phyloP scores from a whole-genome alignment of 2,888 invertebrate genomes.

The Phortica okadai region DNA sequence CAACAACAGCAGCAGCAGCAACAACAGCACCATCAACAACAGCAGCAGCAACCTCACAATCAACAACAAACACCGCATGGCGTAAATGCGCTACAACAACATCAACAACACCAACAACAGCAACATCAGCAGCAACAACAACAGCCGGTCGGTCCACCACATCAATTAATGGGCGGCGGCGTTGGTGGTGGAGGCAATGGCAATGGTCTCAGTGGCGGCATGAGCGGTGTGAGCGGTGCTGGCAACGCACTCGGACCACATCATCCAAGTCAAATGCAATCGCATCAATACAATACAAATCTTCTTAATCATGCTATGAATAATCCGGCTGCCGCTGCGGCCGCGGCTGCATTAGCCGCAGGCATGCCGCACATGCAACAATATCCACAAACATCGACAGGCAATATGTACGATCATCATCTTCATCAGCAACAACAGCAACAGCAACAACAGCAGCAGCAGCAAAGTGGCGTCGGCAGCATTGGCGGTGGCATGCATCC shows the following conservation, averaged over 20 bases:
- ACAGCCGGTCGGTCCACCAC: slow-evolving; percentile 73
- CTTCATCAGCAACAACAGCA: neutral
- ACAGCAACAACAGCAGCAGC: no score
- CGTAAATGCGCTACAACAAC: slow-evolving; percentile 73
- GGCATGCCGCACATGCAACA: slow-evolving; percentile 72
- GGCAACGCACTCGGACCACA: slow-evolving; percentile 49
- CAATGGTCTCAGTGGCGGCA: slow-evolving; percentile 78
- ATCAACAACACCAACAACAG: slow-evolving; percentile 69
- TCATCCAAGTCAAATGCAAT: slow-evolving; percentile 79
- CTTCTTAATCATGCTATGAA: slow-evolving; percentile 75
- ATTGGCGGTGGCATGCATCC: slow-evolving; percentile 63
- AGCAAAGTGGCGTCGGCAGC: slow-evolving; percentile 59
- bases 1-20: slow-evolving; percentile 69
- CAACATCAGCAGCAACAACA: slow-evolving; percentile 77
- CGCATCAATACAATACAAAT: slow-evolving; percentile 74
- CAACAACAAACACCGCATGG: slow-evolving; percentile 72
- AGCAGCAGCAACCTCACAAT: slow-evolving; percentile 77
- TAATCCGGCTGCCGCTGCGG: slow-evolving; percentile 70
- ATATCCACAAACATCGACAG: slow-evolving; percentile 69
- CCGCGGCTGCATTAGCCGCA: slow-evolving; percentile 66
- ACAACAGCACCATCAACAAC: slow-evolving; percentile 77
- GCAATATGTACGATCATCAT: slow-evolving; percentile 76
- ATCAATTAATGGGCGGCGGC: slow-evolving; percentile 75
- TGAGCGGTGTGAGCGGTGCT: slow-evolving; percentile 49
- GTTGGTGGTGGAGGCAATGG: slow-evolving; percentile 72